Conservation (phyloP, 2,797 vertebrate species). For the Periophthalmus magnuspinnatus region DNA sequence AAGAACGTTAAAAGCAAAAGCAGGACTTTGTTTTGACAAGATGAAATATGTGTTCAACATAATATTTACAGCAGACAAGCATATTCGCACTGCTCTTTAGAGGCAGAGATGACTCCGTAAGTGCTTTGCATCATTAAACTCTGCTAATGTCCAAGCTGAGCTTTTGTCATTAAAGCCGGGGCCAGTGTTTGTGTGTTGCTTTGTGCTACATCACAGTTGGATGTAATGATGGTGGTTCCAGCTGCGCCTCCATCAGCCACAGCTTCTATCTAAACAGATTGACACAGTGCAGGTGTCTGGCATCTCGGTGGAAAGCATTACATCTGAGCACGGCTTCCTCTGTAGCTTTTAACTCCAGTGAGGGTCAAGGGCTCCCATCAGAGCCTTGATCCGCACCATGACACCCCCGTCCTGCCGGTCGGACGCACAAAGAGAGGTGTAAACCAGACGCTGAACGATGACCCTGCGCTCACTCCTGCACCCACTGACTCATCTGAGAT, state of each 20-base stretch:
- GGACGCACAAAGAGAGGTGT: constrained; percentile 49
- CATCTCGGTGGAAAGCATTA: constrained; percentile 83
- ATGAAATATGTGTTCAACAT: constrained; percentile 74
- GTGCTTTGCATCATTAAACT: constrained; percentile 76
- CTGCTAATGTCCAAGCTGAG: constrained; percentile 72
- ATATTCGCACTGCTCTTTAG: constrained; percentile 71
- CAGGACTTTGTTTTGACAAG: constrained; percentile 79
- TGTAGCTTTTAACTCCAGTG: constrained; percentile 82
- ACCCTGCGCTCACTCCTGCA: constrained; percentile 65
- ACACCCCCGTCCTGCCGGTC: constrained; percentile 37
- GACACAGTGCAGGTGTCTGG: constrained; percentile 88
- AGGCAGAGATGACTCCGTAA: constrained; percentile 70
- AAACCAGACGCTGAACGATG: constrained; percentile 71
- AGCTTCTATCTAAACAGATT: constrained; percentile 82
- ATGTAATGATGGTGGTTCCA: constrained; percentile 69
- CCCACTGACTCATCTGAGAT: constrained; percentile 66
- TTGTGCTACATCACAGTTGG: constrained; percentile 73
- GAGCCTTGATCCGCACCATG: constrained; percentile 76
- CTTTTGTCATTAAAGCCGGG: constrained; percentile 68
- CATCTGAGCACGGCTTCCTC: constrained; percentile 82
- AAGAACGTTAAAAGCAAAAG: constrained; percentile 78
- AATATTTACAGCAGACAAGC: constrained; percentile 81
- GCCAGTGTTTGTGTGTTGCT: constrained; percentile 70
- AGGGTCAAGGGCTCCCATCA: constrained; percentile 81
- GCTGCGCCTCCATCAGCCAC: constrained; percentile 74